Evolutionary conservation across 2,888 invertebrate species (phyloP).

Genomic region (Drosophila vallismaia): DNA sequence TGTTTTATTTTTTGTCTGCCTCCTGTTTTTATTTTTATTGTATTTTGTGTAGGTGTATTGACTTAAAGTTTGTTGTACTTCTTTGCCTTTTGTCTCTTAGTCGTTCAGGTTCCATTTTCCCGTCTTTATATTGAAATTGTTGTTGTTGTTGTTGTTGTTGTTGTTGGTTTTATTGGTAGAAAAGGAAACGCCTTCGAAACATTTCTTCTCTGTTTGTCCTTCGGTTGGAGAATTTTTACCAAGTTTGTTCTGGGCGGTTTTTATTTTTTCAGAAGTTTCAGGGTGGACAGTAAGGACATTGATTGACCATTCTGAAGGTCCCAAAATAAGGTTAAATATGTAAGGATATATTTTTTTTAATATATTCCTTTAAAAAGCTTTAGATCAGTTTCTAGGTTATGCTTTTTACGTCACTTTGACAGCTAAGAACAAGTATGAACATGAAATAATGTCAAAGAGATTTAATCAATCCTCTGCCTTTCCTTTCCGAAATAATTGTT

Average conservation of each 20-base stretch:
- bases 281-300: slow-evolving; percentile 14
- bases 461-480: not conserved
- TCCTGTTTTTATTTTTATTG: slow-evolving; percentile 27
- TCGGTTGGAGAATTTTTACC: slow-evolving; percentile 14
- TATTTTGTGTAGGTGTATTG: slow-evolving; percentile 69
- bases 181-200: slow-evolving; percentile 67
- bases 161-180: slow-evolving; percentile 49
- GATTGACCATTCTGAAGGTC: slow-evolving; percentile 9
- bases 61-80: slow-evolving; percentile 77
- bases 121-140: slow-evolving; percentile 14
- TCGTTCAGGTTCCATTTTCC: slow-evolving; percentile 24
- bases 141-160: slow-evolving; percentile 16
- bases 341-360: too few relatives aligned
- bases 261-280: slow-evolving; percentile 25
- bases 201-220: slow-evolving; percentile 54
- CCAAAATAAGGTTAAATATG: not conserved
- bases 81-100: slow-evolving; percentile 52
- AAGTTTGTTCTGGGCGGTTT: slow-evolving; percentile 41
- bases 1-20: slow-evolving; percentile 63
- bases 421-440: too few relatives aligned
- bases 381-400: not conserved
- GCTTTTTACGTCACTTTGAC: too few relatives aligned
- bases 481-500: not conserved
- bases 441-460: too few relatives aligned
- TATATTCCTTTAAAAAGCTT: not conserved